These are phyloP conservation scores for Macrocentrus cingulum DNA, from an alignment of 1,140 invertebrate genomes.

Conservation along the genomic window DNA sequence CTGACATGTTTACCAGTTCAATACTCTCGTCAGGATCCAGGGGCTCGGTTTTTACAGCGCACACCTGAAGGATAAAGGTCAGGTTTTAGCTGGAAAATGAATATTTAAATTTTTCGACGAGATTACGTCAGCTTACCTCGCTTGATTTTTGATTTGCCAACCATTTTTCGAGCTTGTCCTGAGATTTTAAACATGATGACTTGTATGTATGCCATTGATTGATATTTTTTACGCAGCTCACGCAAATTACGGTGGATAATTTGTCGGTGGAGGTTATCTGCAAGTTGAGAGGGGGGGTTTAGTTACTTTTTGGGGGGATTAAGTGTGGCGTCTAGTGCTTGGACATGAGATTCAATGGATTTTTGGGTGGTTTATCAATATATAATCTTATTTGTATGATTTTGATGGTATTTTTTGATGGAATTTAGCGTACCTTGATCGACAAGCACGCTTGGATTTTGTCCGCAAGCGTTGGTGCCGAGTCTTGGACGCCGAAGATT, in stretches of 20 bases:
- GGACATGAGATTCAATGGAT: no score
- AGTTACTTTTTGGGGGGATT: no score
- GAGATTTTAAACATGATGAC: conserved; percentile 50
- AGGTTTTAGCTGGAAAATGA: no score
- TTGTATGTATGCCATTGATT: conserved; percentile 57
- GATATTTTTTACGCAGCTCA: conserved; percentile 47
- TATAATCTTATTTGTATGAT: no score
- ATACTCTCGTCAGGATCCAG: not conserved
- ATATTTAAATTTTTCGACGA: conserved; percentile 12
- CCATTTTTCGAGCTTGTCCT: conserved; percentile 54
- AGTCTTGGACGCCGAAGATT: conserved; percentile 51
- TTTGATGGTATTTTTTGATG: no score
- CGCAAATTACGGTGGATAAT: conserved; percentile 53
- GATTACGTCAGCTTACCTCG: conserved; percentile 15
- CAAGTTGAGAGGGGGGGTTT: conserved; percentile 26
- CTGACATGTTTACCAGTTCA: not conserved
- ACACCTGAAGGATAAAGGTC: no score
- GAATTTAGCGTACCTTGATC: conserved; percentile 61
- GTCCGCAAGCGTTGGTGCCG: conserved; percentile 56
- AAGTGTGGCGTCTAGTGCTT: no score
- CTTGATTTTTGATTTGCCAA: conserved; percentile 23
- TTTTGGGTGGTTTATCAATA: no score
- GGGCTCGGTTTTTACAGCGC: no score
- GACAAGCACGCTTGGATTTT: conserved; percentile 66
- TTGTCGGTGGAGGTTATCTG: conserved; percentile 51